Evolutionary conservation across 2,888 invertebrate species (phyloP).

Genomic region (Therioaphis trifolii): DNA sequence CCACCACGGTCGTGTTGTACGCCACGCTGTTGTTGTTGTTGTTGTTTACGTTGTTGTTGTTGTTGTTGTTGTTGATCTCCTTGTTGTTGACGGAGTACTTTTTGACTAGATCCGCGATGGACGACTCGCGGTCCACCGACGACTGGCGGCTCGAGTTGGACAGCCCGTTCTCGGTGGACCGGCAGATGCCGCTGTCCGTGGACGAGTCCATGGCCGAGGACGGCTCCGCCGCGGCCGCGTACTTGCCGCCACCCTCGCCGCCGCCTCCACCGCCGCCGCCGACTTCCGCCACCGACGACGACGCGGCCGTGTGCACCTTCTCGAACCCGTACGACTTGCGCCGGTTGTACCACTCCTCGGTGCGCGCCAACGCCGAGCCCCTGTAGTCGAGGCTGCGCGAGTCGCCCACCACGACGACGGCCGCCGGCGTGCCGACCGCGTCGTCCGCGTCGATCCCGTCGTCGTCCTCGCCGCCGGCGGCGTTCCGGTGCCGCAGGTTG

Average conservation of each 20-base stretch:
- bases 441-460: slow-evolving; percentile 71
- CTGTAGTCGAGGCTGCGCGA: slow-evolving; percentile 67
- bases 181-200: slow-evolving; percentile 81
- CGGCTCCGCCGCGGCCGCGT: slow-evolving; percentile 15
- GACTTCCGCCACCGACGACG: background rate
- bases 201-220: slow-evolving; percentile 76
- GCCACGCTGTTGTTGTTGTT: slow-evolving; percentile 24
- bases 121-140: slow-evolving; percentile 38
- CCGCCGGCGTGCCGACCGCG: background rate
- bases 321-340: slow-evolving; percentile 84
- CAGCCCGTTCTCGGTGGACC: slow-evolving; percentile 74
- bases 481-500: slow-evolving; percentile 72
- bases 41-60: slow-evolving; percentile 32
- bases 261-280: background rate
- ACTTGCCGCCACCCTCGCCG: background rate
- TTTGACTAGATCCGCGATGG: slow-evolving; percentile 46
- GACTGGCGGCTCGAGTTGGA: slow-evolving; percentile 54
- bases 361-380: slow-evolving; percentile 70
- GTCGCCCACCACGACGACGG: slow-evolving; percentile 5
- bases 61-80: slow-evolving; percentile 57
- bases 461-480: slow-evolving; percentile 67
- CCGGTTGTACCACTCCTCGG: slow-evolving; percentile 79
- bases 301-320: slow-evolving; percentile 69
- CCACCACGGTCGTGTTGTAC: slow-evolving; percentile 56
- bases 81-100: slow-evolving; percentile 34